These are phyloP conservation scores for Mus spretus DNA, from an alignment of 2,797 vertebrate species.

Conservation along the genomic window DNA sequence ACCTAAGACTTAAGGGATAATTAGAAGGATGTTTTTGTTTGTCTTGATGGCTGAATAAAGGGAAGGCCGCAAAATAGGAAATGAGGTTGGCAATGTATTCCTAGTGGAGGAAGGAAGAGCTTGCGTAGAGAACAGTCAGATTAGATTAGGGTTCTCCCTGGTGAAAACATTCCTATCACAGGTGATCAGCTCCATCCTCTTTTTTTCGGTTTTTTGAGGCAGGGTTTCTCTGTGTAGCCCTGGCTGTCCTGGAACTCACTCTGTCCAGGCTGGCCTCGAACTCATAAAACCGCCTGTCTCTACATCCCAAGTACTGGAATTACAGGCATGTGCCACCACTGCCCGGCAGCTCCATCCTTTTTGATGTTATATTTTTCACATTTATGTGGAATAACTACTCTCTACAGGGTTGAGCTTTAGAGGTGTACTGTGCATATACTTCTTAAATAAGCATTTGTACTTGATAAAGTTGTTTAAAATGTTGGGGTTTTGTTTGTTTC, in stretches of 20 bases:
- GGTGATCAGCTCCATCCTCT: background rate
- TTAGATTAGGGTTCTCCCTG: background rate
- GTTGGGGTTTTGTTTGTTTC: background rate
- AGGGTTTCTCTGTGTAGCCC: no score
- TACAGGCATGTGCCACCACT: no score
- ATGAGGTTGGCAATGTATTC: conserved; percentile 13
- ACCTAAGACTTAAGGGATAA: conserved; percentile 29
- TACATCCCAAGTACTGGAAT: no score
- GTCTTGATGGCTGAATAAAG: background rate
- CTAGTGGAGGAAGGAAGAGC: conserved; percentile 1
- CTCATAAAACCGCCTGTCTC: no score
- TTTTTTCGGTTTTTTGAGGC: no score
- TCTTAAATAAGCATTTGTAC: conserved; percentile 10
- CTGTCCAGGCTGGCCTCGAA: no score
- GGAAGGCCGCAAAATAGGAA: conserved; percentile 26
- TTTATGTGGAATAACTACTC: background rate
- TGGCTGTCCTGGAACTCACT: no score
- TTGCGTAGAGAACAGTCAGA: conserved; percentile 22
- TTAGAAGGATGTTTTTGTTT: conserved; percentile 19
- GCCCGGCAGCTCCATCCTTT: background rate
- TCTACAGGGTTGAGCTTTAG: background rate
- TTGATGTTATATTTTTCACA: conserved; percentile 26
- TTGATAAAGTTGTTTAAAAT: conserved; percentile 46
- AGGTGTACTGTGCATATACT: background rate
- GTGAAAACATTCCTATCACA: background rate